phyloP scores from a whole-genome alignment of 2,888 invertebrate genomes.

The Phortica magna region DNA sequence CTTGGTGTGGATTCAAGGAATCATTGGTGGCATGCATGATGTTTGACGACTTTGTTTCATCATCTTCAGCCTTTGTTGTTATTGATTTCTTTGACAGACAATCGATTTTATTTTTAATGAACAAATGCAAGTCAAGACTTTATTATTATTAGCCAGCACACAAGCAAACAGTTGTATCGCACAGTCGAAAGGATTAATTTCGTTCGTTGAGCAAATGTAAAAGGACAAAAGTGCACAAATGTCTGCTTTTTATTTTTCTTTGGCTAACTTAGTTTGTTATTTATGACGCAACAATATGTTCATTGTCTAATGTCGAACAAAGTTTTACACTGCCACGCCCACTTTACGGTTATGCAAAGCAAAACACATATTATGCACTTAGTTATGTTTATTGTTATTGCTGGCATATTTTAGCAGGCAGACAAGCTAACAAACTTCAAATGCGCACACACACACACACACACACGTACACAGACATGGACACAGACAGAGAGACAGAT shows the following conservation, averaged over 20 bases:
- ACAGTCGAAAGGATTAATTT: no score
- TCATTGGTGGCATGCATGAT: no score
- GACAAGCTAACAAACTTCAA: conserved; percentile 23
- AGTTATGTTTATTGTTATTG: conserved; percentile 27
- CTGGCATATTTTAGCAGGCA: conserved; percentile 28
- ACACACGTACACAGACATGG: no score
- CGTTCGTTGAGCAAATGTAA: background rate
- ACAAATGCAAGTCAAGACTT: no score
- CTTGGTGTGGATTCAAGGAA: no score
- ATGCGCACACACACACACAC: background rate
- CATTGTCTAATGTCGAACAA: background rate
- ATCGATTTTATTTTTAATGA: no score
- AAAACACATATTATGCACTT: conserved; percentile 27
- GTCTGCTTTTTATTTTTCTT: background rate
- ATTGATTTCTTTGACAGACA: no score
- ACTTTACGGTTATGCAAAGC: background rate
- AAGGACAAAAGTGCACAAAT: background rate
- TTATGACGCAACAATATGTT: conserved; percentile 11
- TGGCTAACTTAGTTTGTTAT: background rate
- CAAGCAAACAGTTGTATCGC: no score
- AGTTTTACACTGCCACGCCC: background rate
- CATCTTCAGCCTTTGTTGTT: no score
- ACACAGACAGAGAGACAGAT: background rate
- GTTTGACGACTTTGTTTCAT: no score
- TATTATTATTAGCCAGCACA: no score